These are phyloP conservation scores for Blastobasis lacticolella DNA, from an alignment of 2,888 invertebrate species.

Conservation along the genomic window DNA sequence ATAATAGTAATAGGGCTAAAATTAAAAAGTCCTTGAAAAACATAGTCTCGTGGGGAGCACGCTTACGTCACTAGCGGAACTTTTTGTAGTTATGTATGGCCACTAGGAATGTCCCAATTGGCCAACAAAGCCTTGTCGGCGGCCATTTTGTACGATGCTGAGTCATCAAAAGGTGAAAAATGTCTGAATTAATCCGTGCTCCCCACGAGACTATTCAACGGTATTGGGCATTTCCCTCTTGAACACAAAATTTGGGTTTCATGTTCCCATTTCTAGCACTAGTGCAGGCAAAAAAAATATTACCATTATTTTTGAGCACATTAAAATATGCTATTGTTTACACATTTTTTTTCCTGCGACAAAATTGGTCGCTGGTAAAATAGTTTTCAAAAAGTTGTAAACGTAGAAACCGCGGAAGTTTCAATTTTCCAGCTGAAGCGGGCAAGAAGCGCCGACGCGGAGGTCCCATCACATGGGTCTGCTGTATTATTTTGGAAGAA, in stretches of 20 bases:
- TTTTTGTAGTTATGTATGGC: constrained; percentile 60
- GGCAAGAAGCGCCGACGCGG: constrained; percentile 18
- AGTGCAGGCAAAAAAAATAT: constrained; percentile 39
- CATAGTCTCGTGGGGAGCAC: constrained; percentile 68
- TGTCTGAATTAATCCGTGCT: constrained; percentile 72
- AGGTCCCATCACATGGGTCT: background rate
- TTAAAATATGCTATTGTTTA: too few species aligned
- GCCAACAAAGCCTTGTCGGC: constrained; percentile 69
- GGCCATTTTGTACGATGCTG: constrained; percentile 79
- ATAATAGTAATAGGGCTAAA: constrained; percentile 49
- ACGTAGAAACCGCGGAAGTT: constrained; percentile 38
- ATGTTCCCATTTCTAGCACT: constrained; percentile 53
- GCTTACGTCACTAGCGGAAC: constrained; percentile 58
- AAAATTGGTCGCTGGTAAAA: constrained; percentile 22
- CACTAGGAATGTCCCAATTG: constrained; percentile 53
- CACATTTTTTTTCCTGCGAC: too few species aligned
- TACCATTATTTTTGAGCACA: too few species aligned
- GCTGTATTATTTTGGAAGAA: constrained; percentile 16
- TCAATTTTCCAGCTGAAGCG: constrained; percentile 29
- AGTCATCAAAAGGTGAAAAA: constrained; percentile 78
- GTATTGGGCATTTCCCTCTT: constrained; percentile 73
- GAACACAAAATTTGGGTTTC: constrained; percentile 73
- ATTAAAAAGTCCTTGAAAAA: constrained; percentile 68
- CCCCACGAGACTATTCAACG: constrained; percentile 76
- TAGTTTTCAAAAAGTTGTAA: constrained; percentile 40